Evolutionary conservation across 2,113 vertebrate species (phyloP).

Genomic region (Phrynosoma blainvillii): DNA sequence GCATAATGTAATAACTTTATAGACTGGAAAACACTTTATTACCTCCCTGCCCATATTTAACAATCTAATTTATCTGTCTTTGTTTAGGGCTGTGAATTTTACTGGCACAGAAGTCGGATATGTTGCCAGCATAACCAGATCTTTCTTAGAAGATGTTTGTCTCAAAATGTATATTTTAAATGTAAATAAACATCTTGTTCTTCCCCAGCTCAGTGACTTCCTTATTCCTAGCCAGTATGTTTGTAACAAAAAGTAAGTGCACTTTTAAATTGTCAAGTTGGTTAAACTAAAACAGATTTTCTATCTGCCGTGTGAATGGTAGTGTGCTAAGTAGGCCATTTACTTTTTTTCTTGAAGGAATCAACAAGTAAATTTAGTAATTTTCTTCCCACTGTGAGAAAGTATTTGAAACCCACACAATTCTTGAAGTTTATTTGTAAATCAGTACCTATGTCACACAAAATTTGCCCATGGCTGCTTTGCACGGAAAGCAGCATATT

Average conservation of each 20-base stretch:
- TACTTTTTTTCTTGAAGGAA: too few relatives aligned
- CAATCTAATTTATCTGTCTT: conserved; percentile 19
- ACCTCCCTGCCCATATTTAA: conserved; percentile 36
- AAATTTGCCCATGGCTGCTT: too few relatives aligned
- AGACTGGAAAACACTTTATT: conserved; percentile 34
- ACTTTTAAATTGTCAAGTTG: neutral
- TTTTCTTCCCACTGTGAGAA: too few relatives aligned
- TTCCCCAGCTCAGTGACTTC: neutral
- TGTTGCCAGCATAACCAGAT: conserved; percentile 12
- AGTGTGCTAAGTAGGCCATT: neutral
- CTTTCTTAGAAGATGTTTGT: neutral
- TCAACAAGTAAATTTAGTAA: too few relatives aligned
- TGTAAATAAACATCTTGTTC: neutral
- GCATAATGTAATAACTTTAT: conserved; percentile 31
- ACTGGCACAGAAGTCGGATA: neutral
- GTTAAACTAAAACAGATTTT: neutral
- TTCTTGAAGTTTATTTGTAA: too few relatives aligned
- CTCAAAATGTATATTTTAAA: neutral
- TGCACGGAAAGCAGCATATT: too few relatives aligned
- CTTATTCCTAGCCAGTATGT: neutral
- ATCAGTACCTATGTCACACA: too few relatives aligned
- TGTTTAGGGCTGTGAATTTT: conserved; percentile 46
- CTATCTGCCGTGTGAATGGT: neutral
- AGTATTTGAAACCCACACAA: too few relatives aligned
- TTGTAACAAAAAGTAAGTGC: neutral